Conservation (phyloP, 2,888 invertebrate genomes). For the Apamea epomidion region DNA sequence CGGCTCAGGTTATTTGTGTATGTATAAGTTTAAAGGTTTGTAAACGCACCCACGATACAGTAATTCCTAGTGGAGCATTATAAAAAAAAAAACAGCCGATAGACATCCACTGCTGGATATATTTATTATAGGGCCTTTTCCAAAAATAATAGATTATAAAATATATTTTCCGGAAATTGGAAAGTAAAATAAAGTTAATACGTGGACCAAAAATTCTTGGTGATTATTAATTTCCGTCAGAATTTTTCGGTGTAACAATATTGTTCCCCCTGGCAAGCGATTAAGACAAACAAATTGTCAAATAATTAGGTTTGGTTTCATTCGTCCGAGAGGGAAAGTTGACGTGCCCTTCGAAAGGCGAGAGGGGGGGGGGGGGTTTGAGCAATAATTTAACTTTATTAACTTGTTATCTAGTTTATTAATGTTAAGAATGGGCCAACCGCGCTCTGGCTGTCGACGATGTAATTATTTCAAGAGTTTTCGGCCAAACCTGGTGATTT, state of each 20-base stretch:
- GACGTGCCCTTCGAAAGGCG: constrained; percentile 9
- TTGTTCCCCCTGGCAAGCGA: neutral
- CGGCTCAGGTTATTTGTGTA: too few relatives aligned
- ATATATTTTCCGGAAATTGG: constrained; percentile 1
- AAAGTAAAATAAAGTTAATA: neutral
- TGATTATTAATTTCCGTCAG: neutral
- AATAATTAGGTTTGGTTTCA: constrained; percentile 39
- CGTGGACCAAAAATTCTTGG: neutral
- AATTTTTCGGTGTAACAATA: constrained; percentile 27
- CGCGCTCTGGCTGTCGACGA: neutral
- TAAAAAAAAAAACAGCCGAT: too few relatives aligned
- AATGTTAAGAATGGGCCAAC: neutral
- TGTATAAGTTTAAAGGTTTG: too few relatives aligned
- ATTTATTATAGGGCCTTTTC: neutral
- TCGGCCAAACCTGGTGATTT: neutral
- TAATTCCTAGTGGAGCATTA: too few relatives aligned
- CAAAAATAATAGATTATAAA: neutral
- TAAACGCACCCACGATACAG: too few relatives aligned
- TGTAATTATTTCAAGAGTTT: constrained; percentile 1
- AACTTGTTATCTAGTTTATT: constrained; percentile 38
- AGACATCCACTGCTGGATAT: too few relatives aligned
- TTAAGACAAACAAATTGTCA: constrained; percentile 29
- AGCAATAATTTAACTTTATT: constrained; percentile 10
- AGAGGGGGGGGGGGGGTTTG: constrained; percentile 6
- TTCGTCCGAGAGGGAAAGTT: constrained; percentile 12